Conservation (phyloP, 1,140 invertebrate species). For the Panagrolaimus sp. region DNA sequence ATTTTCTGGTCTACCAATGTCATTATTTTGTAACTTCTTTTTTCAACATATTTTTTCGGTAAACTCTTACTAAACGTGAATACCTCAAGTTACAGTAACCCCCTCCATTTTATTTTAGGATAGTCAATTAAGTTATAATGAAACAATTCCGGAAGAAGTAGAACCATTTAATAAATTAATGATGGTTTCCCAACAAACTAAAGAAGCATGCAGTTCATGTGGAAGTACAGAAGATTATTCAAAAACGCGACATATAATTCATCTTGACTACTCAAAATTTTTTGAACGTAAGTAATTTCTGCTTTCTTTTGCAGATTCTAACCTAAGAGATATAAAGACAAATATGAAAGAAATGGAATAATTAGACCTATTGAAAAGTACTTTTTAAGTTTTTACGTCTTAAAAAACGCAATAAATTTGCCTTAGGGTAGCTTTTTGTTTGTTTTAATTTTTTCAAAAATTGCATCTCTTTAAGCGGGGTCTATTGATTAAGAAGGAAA, state of each 20-base stretch:
- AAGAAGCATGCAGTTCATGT: neutral
- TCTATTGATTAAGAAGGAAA: no score
- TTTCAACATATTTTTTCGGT: constrained; percentile 4
- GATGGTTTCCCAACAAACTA: neutral
- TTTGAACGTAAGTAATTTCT: constrained; percentile 9
- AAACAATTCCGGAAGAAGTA: neutral
- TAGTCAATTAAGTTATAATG: neutral
- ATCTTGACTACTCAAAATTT: neutral
- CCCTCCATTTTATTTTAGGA: neutral
- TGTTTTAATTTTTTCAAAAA: no score
- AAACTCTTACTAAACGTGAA: neutral
- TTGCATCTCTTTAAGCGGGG: no score
- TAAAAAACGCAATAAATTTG: no score
- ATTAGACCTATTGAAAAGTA: no score
- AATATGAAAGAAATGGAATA: no score
- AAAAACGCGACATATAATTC: neutral
- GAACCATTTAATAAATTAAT: neutral
- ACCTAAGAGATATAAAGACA: no score
- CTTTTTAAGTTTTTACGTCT: no score
- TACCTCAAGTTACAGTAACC: no score
- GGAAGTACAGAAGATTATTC: neutral
- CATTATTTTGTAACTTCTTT: neutral
- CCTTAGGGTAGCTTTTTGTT: no score
- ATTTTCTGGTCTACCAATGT: neutral
- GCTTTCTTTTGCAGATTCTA: no score